Evolutionary conservation across 2,888 invertebrate genomes (phyloP), one percentile per base, ranked within the genome.

Genomic region (Camponotus fellah): DNA sequence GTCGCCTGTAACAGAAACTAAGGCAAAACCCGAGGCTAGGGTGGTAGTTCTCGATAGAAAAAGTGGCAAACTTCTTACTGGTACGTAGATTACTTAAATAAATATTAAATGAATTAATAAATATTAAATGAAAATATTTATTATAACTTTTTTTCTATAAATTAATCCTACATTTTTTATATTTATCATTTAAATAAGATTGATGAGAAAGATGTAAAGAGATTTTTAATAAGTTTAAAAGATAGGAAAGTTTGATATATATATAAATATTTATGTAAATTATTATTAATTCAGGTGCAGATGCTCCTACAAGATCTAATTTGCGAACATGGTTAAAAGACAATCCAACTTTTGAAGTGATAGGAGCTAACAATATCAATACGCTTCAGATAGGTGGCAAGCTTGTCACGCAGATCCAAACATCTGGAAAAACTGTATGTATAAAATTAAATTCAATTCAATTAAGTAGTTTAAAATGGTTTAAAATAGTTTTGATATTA

Each of bases 281-380:
- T 95, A 74, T 60, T 17, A 49, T 49, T 60, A 37, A 97, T 88
- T 96, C 96, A 83, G 98, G 98, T 12, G 96, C 96, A n/a, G 97
- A 97, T 93, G 98, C 98, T 58, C 99, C 99, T 0, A 97, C 97
- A 10, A 97, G 97, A 53, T 96, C 96, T 34, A 97, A 97, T 93
- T 95, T 99, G 53, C 97, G 97, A 91, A 96, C 96, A 37, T 99
- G 98, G 98, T 95, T 99, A 12, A 97, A 97, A 93, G 97, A 97
- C 89, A 97, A 99, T 95, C 98, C 98, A 3, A 97, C 97, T 0
- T 99, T 97, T 94, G 98, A 98, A 95, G 97, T 98, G 0, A 96
- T 98, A 6, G 96, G 96, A 85, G 96, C 97, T 0, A 93, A 92
- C 85, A 93, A 91, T 88, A 76, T 94, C 3, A 92, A 92, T 81